A percentile compares a stretch with the other conserved stretches of the same genome.
Conservation (phyloP, 1,140 invertebrate genomes). For the Pararge aegeria region DNA sequence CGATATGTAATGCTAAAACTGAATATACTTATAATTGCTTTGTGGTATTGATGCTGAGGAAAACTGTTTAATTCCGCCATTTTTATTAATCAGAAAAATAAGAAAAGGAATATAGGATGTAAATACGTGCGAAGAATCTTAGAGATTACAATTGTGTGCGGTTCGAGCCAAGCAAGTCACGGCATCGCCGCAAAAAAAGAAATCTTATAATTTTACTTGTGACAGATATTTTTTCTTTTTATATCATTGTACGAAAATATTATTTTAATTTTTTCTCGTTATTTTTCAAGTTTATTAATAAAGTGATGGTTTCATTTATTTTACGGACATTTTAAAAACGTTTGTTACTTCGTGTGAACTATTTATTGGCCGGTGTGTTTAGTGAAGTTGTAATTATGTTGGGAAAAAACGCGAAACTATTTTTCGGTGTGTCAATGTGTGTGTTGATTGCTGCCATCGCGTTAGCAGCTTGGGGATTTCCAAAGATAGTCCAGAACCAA, state of each 20-base stretch:
- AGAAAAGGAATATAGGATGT: neutral
- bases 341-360: neutral
- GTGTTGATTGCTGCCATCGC: conserved; percentile 50
- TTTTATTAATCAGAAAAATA: neutral
- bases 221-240: too few relatives aligned
- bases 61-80: neutral
- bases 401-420: conserved; percentile 52
- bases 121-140: neutral
- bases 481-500: conserved; percentile 56
- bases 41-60: too few relatives aligned
- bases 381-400: conserved; percentile 45
- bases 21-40: too few relatives aligned
- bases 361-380: neutral
- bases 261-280: neutral
- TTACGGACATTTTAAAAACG: neutral
- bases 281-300: neutral
- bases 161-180: neutral
- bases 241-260: neutral
- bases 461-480: conserved; percentile 62
- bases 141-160: neutral
- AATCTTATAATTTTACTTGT: too few relatives aligned
- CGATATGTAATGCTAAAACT: too few relatives aligned
- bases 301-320: neutral
- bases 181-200: neutral
- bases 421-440: conserved; percentile 49